Percentiles rank a stretch among this genome's conserved stretches.
phyloP scores from a whole-genome alignment of 2,113 vertebrate genomes.

The Cathartes aura region DNA sequence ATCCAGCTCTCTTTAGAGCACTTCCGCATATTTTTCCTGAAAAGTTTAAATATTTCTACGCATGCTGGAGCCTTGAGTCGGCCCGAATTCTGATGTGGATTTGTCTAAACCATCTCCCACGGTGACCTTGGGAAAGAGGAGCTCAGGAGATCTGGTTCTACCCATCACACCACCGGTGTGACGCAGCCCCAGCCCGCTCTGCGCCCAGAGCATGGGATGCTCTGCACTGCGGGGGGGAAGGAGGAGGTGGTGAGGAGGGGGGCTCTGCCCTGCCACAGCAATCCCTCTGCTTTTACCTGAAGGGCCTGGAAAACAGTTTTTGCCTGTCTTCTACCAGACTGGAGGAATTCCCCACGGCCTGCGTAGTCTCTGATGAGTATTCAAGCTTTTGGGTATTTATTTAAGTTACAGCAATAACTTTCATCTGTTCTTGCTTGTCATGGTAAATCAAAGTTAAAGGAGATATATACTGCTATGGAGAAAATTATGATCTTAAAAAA shows the following conservation, averaged over 20 bases:
- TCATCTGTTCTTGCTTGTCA: background rate
- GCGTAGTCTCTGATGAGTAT: background rate
- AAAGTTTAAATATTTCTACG: background rate
- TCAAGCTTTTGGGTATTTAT: background rate
- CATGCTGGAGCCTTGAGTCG: background rate
- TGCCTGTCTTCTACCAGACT: background rate
- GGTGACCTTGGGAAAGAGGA: background rate
- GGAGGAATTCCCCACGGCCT: background rate
- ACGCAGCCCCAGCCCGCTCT: background rate
- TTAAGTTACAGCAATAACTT: background rate
- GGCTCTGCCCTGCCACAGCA: background rate
- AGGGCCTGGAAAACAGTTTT: background rate
- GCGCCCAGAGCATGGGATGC: accelerated
- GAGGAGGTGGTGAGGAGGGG: background rate
- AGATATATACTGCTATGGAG: background rate
- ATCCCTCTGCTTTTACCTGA: background rate
- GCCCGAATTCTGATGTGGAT: accelerated
- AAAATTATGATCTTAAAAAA: background rate
- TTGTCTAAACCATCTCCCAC: background rate
- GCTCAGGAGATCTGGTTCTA: background rate
- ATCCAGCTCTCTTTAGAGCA: background rate
- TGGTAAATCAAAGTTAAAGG: background rate
- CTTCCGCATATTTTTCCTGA: background rate
- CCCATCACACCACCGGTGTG: background rate
- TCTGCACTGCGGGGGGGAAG: accelerated